Base-by-base conservation (phyloP, 2,113 vertebrate species). In the Antennarius striatus region DNA sequence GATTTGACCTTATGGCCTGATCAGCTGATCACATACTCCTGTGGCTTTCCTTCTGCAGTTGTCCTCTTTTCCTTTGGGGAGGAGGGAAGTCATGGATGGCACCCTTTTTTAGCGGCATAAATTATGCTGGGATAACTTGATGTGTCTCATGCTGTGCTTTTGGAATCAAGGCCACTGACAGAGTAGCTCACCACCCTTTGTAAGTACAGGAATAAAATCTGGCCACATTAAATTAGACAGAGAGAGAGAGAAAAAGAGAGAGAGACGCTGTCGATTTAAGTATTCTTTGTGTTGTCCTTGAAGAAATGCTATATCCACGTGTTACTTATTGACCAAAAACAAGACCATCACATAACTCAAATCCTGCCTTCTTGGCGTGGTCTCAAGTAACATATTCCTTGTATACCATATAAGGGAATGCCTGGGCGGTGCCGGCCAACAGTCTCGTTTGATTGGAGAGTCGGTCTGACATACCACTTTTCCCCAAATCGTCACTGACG, bases 381-480 rank as follows among this genome's bases (percentile, higher is more conserved):
- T 10, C 4, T 9, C 11, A 4, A 29, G 11, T 10, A 29, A 15
- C 48, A 43, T 36, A 58, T 61, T 1, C 4, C 73, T 71, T 45
- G 0, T 4, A 6, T 66, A 3, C 88, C 86, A 75, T 83, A 90
- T 74, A 77, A 79, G 86, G 90, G 6, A 32, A 75, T 89, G 87
- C 91, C 89, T 62, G 91, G 88, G 74, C 58, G 0, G 5, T 4
- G 16, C 0, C 30, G 50, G 5, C 57, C 71, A 49, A 57, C 73
- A 29, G 56, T 60, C 17, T 1, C 13, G 17, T n/a, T 22, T 84
- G 84, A 92, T 93, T 93, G 91, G 91, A 48, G 0, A 1, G 22
- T 0, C 0, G 0, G 64, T 39, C 88, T 91, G 92, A 91, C 86
- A 91, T 88, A 91, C 89, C 39, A 36, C 28, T 82, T 77, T 85